Evolutionary conservation across 2,113 vertebrate species (phyloP).

Genomic region (Ahaetulla prasina): DNA sequence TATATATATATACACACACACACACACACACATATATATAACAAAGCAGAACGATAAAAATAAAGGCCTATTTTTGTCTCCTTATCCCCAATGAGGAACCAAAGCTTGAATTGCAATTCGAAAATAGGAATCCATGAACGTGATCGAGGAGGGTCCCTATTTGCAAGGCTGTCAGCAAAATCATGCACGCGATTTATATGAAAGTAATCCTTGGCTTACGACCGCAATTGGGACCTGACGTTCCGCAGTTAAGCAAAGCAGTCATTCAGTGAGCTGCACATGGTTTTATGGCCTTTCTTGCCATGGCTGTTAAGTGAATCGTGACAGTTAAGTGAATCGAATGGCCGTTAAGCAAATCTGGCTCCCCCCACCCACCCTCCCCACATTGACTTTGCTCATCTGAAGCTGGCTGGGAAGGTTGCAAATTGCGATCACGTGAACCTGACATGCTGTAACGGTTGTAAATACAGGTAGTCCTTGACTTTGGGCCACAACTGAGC

Average conservation of each 20-base stretch:
- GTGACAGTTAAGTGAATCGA: neutral
- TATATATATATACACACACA: no score
- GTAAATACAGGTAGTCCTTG: neutral
- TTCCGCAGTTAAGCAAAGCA: neutral
- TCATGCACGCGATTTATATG: no score
- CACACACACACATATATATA: no score
- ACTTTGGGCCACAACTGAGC: neutral
- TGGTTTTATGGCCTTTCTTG: neutral
- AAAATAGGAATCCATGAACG: neutral
- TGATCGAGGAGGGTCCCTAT: fast-evolving
- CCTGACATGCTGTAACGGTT: neutral
- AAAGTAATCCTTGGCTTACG: neutral
- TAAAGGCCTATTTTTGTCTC: neutral
- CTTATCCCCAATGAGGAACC: neutral
- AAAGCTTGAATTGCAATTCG: neutral
- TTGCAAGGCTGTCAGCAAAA: no score
- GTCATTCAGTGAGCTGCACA: neutral
- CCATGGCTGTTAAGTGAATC: neutral
- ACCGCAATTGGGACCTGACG: neutral
- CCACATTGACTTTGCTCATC: neutral
- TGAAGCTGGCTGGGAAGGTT: neutral
- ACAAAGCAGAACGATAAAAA: neutral
- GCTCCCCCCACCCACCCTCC: neutral
- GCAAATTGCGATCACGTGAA: neutral
- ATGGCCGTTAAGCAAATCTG: neutral